Conservation (phyloP, 1,140 invertebrate genomes). For the Teleopsis dalmanni region DNA sequence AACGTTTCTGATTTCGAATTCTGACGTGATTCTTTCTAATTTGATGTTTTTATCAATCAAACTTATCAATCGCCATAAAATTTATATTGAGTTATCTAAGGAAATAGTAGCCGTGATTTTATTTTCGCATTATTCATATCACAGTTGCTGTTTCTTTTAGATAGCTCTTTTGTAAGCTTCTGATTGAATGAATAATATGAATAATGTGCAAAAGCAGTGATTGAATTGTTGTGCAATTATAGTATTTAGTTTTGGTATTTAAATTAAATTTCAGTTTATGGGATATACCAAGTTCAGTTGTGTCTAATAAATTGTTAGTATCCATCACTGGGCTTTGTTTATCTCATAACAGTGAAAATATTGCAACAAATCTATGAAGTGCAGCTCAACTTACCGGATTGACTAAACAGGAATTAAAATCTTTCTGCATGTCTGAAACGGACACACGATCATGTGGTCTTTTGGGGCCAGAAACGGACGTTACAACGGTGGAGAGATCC, state of each 20-base stretch:
- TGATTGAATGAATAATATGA: no score
- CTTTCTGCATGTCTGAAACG: conserved; percentile 81
- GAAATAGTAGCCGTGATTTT: conserved; percentile 46
- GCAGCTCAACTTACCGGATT: conserved; percentile 70
- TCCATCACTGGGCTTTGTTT: conserved; percentile 57
- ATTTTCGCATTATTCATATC: conserved; percentile 31
- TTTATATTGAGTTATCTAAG: conserved; percentile 45
- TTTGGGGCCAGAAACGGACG: conserved; percentile 94
- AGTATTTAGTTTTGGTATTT: not conserved
- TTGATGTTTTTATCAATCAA: no score
- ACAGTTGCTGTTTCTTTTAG: conserved; percentile 46
- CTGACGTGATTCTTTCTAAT: no score
- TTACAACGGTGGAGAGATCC: conserved; percentile 81
- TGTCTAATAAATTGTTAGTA: conserved; percentile 26
- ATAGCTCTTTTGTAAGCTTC: conserved; percentile 45
- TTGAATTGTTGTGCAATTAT: conserved; percentile 2
- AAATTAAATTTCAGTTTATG: conserved; percentile 38
- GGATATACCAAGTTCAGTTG: conserved; percentile 49
- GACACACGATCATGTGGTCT: conserved; percentile 92
- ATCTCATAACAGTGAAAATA: conserved; percentile 47
- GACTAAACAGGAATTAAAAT: conserved; percentile 80
- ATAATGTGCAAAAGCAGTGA: no score
- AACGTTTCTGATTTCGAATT: no score
- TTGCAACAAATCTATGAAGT: no score
- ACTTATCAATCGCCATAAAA: no score